Evolutionary conservation across 2,888 invertebrate genomes (phyloP).

Genomic region (Nipponacmea schrenckii): DNA sequence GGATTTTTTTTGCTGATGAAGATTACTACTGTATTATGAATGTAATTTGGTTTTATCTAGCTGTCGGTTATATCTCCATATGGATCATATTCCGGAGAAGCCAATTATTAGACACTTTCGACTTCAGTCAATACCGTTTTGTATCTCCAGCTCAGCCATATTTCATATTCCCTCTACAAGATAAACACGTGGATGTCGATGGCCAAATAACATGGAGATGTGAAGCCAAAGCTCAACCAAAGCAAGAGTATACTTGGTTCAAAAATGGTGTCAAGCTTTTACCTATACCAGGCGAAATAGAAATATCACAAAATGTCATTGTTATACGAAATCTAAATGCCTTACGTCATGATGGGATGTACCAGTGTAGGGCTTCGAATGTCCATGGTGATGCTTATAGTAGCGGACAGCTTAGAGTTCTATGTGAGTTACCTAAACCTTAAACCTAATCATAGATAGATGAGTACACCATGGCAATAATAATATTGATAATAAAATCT

Average conservation of each 20-base stretch:
- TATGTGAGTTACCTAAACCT: slow-evolving; percentile 75
- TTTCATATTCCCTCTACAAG: slow-evolving; percentile 45
- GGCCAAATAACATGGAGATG: slow-evolving; percentile 48
- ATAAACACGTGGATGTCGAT: slow-evolving; percentile 48
- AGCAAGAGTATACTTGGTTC: slow-evolving; percentile 42
- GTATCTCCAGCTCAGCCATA: slow-evolving; percentile 44
- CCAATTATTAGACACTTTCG: not conserved
- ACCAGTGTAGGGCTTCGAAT: slow-evolving; percentile 91
- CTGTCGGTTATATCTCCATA: too few relatives aligned
- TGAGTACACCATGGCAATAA: too few relatives aligned
- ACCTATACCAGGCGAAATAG: slow-evolving; percentile 30
- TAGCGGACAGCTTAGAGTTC: slow-evolving; percentile 86
- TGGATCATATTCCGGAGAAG: too few relatives aligned
- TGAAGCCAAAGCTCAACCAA: slow-evolving; percentile 43
- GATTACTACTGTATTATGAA: too few relatives aligned
- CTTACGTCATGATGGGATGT: slow-evolving; percentile 87
- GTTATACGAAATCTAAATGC: slow-evolving; percentile 38
- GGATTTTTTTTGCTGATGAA: too few relatives aligned
- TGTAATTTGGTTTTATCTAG: too few relatives aligned
- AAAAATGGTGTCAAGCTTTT: slow-evolving; percentile 33
- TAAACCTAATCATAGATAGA: too few relatives aligned
- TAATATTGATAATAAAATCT: too few relatives aligned
- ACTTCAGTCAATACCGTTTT: not conserved
- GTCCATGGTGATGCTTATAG: slow-evolving; percentile 86
- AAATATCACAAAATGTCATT: slow-evolving; percentile 37